These are phyloP conservation scores for Parnassius mnemosyne DNA, from an alignment of 2,888 invertebrate genomes.

Conservation along the genomic window DNA sequence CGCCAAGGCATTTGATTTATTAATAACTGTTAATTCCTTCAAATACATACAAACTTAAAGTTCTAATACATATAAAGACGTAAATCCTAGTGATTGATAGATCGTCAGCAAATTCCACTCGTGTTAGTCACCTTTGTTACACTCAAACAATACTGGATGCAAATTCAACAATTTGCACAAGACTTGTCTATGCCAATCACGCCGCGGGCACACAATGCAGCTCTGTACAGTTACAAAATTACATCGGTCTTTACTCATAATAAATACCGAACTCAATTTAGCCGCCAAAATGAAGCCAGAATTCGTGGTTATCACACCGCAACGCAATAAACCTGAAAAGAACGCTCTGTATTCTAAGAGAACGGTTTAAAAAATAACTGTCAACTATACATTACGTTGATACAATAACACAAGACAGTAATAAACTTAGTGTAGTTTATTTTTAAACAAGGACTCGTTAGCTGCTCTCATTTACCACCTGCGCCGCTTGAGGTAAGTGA, in stretches of 20 bases:
- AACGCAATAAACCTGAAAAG: neutral
- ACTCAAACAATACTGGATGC: constrained; percentile 38
- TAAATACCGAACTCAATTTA: constrained; percentile 11
- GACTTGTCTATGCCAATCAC: constrained; percentile 37
- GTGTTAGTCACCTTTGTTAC: constrained; percentile 36
- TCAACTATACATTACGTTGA: too few relatives aligned
- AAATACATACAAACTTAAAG: neutral
- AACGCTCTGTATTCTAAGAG: too few relatives aligned
- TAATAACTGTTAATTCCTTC: too few relatives aligned
- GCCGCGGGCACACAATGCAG: constrained; percentile 31
- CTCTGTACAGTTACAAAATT: constrained; percentile 24
- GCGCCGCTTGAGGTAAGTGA: constrained; percentile 22
- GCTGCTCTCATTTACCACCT: constrained; percentile 22
- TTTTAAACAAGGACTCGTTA: constrained; percentile 21
- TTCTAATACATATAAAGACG: constrained; percentile 8
- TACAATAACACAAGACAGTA: constrained; percentile 1
- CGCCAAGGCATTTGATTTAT: too few relatives aligned
- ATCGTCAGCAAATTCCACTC: constrained; percentile 32
- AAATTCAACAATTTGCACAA: constrained; percentile 38
- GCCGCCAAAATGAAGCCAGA: neutral
- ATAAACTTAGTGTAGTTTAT: constrained; percentile 13
- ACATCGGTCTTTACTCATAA: constrained; percentile 13
- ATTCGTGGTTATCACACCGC: neutral
- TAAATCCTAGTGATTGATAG: constrained; percentile 29
- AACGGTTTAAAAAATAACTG: too few relatives aligned